Conservation (phyloP, 2,113 vertebrate species). For the Mus musculus region GRCm39 chr9:112232501-112233000, state of each 20-base stretch:
- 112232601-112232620: constrained; percentile 77
- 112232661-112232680: background rate
- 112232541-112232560: constrained; percentile 70
- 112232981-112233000: background rate
- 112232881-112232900: background rate
- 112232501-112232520: constrained; percentile 73
- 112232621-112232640: constrained; percentile 76
- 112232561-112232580: constrained; percentile 78
- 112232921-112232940: background rate
- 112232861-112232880: background rate
- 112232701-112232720: background rate
- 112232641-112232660: constrained; percentile 64
- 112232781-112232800: background rate
- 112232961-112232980: background rate
- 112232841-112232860: background rate
- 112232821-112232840: background rate
- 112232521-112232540: constrained; percentile 75
- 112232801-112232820: background rate
- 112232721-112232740: background rate
- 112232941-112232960: background rate
- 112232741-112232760: background rate
- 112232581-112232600: constrained; percentile 82
- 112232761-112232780: rapidly evolving
- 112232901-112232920: background rate
- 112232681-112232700: background rate